Conservation (phyloP, 2,888 invertebrate genomes). For the Electrophaes corylata region DNA sequence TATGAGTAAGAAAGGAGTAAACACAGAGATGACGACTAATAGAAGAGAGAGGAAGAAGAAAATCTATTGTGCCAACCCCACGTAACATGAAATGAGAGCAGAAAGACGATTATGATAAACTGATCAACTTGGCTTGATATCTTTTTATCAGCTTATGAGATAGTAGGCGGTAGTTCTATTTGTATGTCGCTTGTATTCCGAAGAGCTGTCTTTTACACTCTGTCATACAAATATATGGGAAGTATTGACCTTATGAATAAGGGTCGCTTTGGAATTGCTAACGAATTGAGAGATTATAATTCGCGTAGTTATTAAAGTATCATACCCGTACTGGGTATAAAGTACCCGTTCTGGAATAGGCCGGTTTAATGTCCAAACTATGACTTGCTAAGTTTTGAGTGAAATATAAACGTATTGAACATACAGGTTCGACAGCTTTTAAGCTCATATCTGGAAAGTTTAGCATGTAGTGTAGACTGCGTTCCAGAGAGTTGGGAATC, state of each 20-base stretch:
- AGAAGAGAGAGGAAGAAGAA: too few relatives aligned
- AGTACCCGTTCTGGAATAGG: not conserved
- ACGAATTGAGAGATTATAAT: constrained; percentile 20
- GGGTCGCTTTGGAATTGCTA: constrained; percentile 11
- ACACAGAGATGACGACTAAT: too few relatives aligned
- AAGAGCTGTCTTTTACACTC: not conserved
- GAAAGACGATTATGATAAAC: too few relatives aligned
- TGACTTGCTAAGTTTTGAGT: not conserved
- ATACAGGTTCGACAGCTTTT: not conserved
- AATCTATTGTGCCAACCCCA: too few relatives aligned
- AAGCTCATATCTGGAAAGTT: not conserved
- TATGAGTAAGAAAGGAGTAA: too few relatives aligned
- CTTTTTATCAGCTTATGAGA: too few relatives aligned
- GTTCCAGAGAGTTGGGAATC: too few relatives aligned
- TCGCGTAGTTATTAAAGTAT: constrained; percentile 9
- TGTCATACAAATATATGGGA: constrained; percentile 5
- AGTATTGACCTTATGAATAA: constrained; percentile 24
- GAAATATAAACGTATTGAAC: not conserved
- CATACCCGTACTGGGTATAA: too few relatives aligned
- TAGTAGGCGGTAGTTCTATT: too few relatives aligned
- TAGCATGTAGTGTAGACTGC: not conserved
- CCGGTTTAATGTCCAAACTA: not conserved
- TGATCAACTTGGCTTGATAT: too few relatives aligned
- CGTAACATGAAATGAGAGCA: too few relatives aligned
- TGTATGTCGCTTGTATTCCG: too few relatives aligned